phyloP scores from a whole-genome alignment of 1,140 invertebrate genomes.

The Manduca sexta region DNA sequence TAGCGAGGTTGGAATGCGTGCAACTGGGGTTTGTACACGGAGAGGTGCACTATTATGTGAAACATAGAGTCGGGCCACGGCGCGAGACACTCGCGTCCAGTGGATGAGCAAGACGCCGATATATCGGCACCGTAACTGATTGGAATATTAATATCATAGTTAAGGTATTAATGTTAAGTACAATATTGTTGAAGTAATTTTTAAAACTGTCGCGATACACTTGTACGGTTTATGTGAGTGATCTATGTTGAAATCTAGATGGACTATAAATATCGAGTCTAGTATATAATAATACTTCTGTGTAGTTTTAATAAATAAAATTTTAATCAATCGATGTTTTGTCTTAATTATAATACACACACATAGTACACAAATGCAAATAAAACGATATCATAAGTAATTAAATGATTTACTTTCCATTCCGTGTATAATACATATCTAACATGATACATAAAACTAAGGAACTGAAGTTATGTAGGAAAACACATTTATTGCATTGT shows the following conservation, averaged over 20 bases:
- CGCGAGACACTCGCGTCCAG: background rate
- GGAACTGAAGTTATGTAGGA: constrained; percentile 10
- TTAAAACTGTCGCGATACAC: constrained; percentile 49
- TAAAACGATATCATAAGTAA: constrained; percentile 3
- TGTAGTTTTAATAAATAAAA: constrained; percentile 69
- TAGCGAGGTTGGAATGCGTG: constrained; percentile 25
- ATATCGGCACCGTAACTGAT: background rate
- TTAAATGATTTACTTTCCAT: constrained; percentile 17
- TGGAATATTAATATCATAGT: constrained; percentile 30
- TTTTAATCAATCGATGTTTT: constrained; percentile 50
- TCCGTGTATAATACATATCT: background rate
- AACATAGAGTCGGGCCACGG: background rate
- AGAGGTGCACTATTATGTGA: constrained; percentile 31
- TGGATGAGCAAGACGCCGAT: constrained; percentile 3
- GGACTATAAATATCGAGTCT: constrained; percentile 41
- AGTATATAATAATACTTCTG: constrained; percentile 40
- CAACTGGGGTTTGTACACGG: constrained; percentile 18
- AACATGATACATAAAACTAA: constrained; percentile 11
- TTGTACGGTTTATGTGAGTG: constrained; percentile 53
- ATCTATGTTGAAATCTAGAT: constrained; percentile 48
- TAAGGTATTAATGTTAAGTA: constrained; percentile 60
- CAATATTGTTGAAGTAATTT: constrained; percentile 60
- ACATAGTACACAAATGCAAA: constrained; percentile 7
- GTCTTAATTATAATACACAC: constrained; percentile 4
- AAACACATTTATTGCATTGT: constrained; percentile 17